A percentile compares a stretch with the other conserved stretches of the same genome.
phyloP scores from a whole-genome alignment of 2,113 vertebrate species.

The Atractosteus spatula region DNA sequence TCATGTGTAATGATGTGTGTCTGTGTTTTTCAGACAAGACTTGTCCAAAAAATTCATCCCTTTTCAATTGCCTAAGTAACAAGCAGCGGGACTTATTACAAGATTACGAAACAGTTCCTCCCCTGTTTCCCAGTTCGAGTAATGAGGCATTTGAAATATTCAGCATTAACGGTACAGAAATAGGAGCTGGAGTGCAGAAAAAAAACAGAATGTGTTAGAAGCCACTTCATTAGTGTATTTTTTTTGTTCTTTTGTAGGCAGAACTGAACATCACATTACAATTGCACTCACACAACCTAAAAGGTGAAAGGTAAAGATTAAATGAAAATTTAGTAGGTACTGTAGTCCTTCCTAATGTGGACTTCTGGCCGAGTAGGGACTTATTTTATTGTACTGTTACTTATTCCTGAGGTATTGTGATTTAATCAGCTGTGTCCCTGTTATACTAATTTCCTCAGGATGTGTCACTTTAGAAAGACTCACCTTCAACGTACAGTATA shows the following conservation, averaged over 20 bases:
- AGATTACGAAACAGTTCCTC: constrained; percentile 44
- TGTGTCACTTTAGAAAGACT: too few species aligned
- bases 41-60: constrained; percentile 41
- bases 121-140: constrained; percentile 51
- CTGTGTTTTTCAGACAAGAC: constrained; percentile 60
- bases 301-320: neutral
- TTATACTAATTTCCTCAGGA: too few species aligned
- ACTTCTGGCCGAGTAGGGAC: neutral
- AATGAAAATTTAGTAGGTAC: neutral
- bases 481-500: too few species aligned
- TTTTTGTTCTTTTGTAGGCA: neutral
- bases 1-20: constrained; percentile 62
- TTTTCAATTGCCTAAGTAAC: constrained; percentile 54
- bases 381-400: too few species aligned
- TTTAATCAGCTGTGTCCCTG: too few species aligned
- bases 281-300: neutral
- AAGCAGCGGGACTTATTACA: constrained; percentile 60
- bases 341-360: neutral
- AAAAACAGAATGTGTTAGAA: constrained; percentile 53
- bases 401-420: too few species aligned
- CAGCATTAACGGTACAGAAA: constrained; percentile 60
- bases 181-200: constrained; percentile 44
- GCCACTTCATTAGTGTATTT: constrained; percentile 30
- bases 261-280: neutral
- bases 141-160: constrained; percentile 69